Evolutionary conservation across 2,113 vertebrate genomes (phyloP), one percentile per base, ranked within the genome.

Genomic region (Bostrychus sinensis): DNA sequence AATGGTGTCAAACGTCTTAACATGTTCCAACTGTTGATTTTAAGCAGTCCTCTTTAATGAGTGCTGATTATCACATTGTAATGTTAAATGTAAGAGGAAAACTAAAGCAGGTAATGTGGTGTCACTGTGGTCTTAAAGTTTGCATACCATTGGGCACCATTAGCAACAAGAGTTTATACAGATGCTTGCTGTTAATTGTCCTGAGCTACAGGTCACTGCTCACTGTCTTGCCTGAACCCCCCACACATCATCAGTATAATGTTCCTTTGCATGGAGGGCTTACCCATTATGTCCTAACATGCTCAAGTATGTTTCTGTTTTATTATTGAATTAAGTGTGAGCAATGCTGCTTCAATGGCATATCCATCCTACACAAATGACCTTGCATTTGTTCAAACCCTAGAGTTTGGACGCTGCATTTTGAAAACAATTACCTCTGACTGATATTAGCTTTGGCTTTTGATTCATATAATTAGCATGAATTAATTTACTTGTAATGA

Each of bases 101-200:
- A 67, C 28, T 30, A 63, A 46, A 70, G 55, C 53, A 71, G 66
- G 43, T 61, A 34, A 61, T 66, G 64, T 70, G 71, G 28, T 72
- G 42, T 64, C 50, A 72, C 65, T 73, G 61, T 82, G 75, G 75
- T 77, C 38, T 80, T 75, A 56, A 26, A 53, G 77, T 89, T 87
- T 89, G 82, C 85, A 83, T 86, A 81, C 87, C 81, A 82, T 56
- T 66, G 75, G 80, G 64, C 81, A 84, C 70, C 82, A 87, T 89
- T 86, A 84, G 58, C 80, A 87, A 89, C 66, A 78, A 25, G 48
- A 51, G 50, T 36, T 62, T 56, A 66, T 46, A 62, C 51, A 23
- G 66, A 74, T 82, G 86, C 87, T 86, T 84, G 87, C 80, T 88
- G 82, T 73, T 78, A 70, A 81, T 59, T 80, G 86, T 89, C 72